Evolutionary conservation across 2,797 vertebrate genomes (phyloP).

Genomic region (Mallotus villosus): DNA sequence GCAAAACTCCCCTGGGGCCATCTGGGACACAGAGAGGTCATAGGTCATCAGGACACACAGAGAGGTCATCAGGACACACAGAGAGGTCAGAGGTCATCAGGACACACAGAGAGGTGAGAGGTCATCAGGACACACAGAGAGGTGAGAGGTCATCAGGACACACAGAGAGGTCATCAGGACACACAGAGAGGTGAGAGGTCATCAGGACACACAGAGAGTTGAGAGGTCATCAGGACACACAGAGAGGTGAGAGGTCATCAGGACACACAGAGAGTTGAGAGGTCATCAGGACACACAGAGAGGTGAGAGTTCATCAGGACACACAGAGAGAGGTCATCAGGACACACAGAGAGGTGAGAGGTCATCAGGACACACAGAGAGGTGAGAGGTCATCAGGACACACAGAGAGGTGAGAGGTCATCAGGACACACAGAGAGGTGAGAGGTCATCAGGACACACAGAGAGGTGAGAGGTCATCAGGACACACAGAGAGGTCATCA

Average conservation of each 20-base stretch:
- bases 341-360: neutral
- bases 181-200: too few species aligned
- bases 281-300: too few species aligned
- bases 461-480: too few species aligned
- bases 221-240: neutral
- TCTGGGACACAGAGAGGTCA: constrained; percentile 35
- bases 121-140: neutral
- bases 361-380: neutral
- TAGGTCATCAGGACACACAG: neutral
- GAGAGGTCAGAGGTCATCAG: constrained; percentile 37
- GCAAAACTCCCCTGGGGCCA: constrained; percentile 67
- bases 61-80: constrained; percentile 47
- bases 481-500: neutral
- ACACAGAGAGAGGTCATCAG: too few species aligned
- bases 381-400: too few species aligned
- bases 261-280: neutral
- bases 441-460: neutral
- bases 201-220: neutral
- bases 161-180: neutral
- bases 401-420: too few species aligned
- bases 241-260: too few species aligned
- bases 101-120: too few species aligned
- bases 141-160: too few species aligned
- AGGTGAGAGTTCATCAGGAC: constrained; percentile 46
- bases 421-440: too few species aligned